Conservation (phyloP, 2,797 vertebrate species). For the Eulemur coronatus region DNA sequence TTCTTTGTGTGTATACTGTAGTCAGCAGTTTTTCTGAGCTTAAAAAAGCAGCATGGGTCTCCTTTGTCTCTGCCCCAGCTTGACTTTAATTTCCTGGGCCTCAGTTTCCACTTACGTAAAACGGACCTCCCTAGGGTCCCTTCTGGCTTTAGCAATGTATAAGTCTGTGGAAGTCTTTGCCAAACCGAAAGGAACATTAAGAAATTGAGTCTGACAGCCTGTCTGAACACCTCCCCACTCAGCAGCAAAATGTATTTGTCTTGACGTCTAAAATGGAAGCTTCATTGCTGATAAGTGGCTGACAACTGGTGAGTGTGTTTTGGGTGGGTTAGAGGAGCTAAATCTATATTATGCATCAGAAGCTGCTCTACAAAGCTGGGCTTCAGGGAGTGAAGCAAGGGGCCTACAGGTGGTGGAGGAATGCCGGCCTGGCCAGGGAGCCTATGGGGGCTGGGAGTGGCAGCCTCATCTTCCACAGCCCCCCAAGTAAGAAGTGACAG, state of each 20-base stretch:
- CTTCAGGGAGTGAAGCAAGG: neutral
- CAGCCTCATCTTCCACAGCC: neutral
- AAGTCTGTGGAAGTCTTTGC: neutral
- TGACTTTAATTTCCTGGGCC: neutral
- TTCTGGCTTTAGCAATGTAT: neutral
- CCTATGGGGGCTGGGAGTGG: accelerated
- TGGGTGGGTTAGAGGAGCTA: neutral
- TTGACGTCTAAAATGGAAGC: slow-evolving; percentile 53
- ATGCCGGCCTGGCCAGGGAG: neutral
- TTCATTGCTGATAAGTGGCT: slow-evolving; percentile 63
- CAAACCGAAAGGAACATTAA: neutral
- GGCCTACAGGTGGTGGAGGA: neutral
- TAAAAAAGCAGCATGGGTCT: neutral
- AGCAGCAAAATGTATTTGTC: slow-evolving; percentile 51
- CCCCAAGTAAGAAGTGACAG: neutral
- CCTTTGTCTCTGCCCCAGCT: neutral
- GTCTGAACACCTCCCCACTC: slow-evolving; percentile 26
- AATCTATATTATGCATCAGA: neutral
- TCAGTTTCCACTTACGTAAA: neutral
- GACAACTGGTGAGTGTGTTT: slow-evolving; percentile 4
- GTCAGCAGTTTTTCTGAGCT: neutral
- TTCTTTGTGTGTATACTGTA: neutral
- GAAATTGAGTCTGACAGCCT: slow-evolving; percentile 29
- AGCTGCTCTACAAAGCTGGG: neutral
- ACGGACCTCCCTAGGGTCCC: neutral